These are phyloP conservation scores for Gerris lacustris DNA, from an alignment of 2,888 invertebrate species.

Conservation along the genomic window DNA sequence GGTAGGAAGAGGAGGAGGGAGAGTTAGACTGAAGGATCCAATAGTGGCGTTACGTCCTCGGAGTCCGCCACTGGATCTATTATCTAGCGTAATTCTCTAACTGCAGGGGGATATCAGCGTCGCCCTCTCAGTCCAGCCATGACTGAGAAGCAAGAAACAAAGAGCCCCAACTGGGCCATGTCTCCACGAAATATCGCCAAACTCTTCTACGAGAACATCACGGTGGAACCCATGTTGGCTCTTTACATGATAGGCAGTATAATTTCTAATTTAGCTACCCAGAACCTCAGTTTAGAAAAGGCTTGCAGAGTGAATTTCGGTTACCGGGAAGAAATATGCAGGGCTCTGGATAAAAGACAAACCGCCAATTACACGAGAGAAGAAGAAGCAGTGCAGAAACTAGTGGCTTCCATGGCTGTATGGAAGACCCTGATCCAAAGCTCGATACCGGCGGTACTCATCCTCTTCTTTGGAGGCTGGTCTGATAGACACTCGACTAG, in stretches of 20 bases:
- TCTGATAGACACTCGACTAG: conserved; percentile 48
- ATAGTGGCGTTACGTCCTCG: neutral
- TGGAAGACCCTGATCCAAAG: conserved; percentile 80
- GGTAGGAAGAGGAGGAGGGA: neutral
- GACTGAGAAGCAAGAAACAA: neutral
- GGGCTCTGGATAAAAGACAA: conserved; percentile 59
- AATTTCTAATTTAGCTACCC: conserved; percentile 61
- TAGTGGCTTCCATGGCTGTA: conserved; percentile 68
- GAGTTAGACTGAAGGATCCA: neutral
- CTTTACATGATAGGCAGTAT: conserved; percentile 55
- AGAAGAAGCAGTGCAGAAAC: conserved; percentile 54
- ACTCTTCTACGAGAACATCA: conserved; percentile 51
- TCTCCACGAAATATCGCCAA: neutral
- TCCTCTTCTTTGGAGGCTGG: conserved; percentile 67
- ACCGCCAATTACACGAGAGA: conserved; percentile 52
- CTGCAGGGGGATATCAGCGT: neutral
- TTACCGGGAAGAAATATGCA: conserved; percentile 59
- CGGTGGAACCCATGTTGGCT: conserved; percentile 62
- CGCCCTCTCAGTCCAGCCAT: neutral
- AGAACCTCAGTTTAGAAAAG: conserved; percentile 74
- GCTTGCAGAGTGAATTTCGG: conserved; percentile 71
- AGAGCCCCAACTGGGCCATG: neutral
- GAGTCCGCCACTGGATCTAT: neutral
- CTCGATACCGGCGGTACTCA: conserved; percentile 63
- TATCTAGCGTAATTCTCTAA: neutral